phyloP scores from a whole-genome alignment of 2,888 invertebrate genomes.

The Andrena marginata region DNA sequence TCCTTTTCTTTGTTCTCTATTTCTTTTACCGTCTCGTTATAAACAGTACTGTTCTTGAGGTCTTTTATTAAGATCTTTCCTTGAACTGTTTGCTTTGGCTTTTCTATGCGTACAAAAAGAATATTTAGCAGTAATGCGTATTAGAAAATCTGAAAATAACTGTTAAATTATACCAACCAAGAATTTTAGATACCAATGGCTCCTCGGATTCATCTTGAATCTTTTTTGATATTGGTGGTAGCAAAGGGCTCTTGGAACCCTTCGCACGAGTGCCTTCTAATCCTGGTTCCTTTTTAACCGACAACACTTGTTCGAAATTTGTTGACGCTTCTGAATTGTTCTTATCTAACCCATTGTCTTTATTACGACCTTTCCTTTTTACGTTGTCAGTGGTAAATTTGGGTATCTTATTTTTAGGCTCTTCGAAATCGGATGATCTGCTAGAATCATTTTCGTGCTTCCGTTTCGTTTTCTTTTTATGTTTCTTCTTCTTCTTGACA shows the following conservation, averaged over 20 bases:
- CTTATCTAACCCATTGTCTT: constrained; percentile 24
- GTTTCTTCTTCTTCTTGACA: constrained; percentile 80
- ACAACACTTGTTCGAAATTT: constrained; percentile 26
- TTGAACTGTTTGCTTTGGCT: constrained; percentile 81
- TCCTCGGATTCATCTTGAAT: constrained; percentile 85
- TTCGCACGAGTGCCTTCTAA: constrained; percentile 12
- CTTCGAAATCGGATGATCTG: constrained; percentile 72
- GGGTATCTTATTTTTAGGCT: constrained; percentile 64
- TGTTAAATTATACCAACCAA: constrained; percentile 73
- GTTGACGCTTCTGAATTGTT: neutral
- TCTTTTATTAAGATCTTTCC: constrained; percentile 90
- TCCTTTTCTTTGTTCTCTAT: constrained; percentile 88
- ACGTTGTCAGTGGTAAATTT: constrained; percentile 32
- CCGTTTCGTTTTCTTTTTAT: constrained; percentile 82
- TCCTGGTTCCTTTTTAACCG: constrained; percentile 28
- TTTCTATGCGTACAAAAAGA: constrained; percentile 73
- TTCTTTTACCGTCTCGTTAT: constrained; percentile 89
- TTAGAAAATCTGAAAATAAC: constrained; percentile 13
- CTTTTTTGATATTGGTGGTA: constrained; percentile 83
- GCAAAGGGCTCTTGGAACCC: constrained; percentile 67
- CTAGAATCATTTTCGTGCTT: constrained; percentile 77
- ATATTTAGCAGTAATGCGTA: constrained; percentile 2
- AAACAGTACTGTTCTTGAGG: constrained; percentile 89
- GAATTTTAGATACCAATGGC: constrained; percentile 76
- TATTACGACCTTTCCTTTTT: constrained; percentile 29